Evolutionary conservation across 1,140 invertebrate genomes (phyloP).

Genomic region (Aphidius gifuensis): DNA sequence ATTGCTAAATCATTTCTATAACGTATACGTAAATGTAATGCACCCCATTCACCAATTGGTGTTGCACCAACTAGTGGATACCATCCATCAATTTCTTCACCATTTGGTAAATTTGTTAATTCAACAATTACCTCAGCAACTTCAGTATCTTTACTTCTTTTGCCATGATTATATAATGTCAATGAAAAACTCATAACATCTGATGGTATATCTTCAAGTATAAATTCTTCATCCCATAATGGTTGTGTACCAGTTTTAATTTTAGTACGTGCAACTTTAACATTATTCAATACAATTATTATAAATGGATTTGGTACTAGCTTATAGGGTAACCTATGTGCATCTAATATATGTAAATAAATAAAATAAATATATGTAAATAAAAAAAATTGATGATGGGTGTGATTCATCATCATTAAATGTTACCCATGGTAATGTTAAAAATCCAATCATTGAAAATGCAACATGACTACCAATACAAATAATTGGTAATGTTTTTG

Average conservation of each 20-base stretch:
- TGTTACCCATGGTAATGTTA: constrained; percentile 73
- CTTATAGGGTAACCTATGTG: constrained; percentile 80
- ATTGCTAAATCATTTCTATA: constrained; percentile 87
- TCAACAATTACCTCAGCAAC: constrained; percentile 87
- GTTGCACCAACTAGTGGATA: constrained; percentile 85
- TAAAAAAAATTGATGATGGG: no score
- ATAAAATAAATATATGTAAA: no score
- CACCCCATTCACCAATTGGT: constrained; percentile 92
- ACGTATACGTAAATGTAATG: constrained; percentile 81
- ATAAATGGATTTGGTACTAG: constrained; percentile 88
- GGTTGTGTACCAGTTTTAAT: constrained; percentile 82
- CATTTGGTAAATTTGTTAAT: constrained; percentile 76
- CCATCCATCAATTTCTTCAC: constrained; percentile 90
- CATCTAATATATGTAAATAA: constrained; percentile 81
- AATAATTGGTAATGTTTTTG: constrained; percentile 57
- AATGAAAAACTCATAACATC: constrained; percentile 91
- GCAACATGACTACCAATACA: constrained; percentile 67
- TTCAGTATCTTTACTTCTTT: constrained; percentile 89
- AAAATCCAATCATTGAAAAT: constrained; percentile 70
- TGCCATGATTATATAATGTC: constrained; percentile 89
- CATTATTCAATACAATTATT: constrained; percentile 76
- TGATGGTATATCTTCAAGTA: constrained; percentile 92
- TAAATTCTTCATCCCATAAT: constrained; percentile 92
- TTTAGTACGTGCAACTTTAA: constrained; percentile 85
- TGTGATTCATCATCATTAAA: no score